Conservation (phyloP, 2,113 vertebrate species). For the Oryzias melastigma region DNA sequence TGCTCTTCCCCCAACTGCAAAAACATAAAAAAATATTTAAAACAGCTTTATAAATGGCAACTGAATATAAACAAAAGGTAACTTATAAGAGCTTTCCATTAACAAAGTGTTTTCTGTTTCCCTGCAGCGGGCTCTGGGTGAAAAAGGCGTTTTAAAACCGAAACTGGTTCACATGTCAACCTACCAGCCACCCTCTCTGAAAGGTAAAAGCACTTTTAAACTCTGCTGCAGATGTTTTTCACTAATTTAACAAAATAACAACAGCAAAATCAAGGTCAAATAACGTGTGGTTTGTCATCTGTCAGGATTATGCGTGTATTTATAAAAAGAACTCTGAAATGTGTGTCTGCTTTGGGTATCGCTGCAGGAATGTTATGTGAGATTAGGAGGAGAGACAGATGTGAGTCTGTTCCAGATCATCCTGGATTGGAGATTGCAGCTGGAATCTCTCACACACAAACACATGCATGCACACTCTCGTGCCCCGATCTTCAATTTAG, state of each 20-base stretch:
- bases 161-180: conserved; percentile 82
- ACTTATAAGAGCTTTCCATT: no score
- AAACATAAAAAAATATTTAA: no score
- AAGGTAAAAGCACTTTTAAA: conserved; percentile 75
- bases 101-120: no score
- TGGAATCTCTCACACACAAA: conserved; percentile 42
- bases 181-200: conserved; percentile 92
- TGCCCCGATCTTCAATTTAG: neutral
- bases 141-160: conserved; percentile 85
- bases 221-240: neutral
- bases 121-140: conserved; percentile 82
- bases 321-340: conserved; percentile 36
- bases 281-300: conserved; percentile 41
- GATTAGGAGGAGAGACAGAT: conserved; percentile 73
- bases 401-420: conserved; percentile 70
- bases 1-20: no score
- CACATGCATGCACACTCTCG: neutral
- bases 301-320: conserved; percentile 28
- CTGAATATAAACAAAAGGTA: no score
- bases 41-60: no score
- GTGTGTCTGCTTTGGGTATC: conserved; percentile 17
- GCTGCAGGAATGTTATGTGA: conserved; percentile 36
- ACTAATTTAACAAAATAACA: neutral
- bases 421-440: conserved; percentile 70
- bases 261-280: no score